Evolutionary conservation across 2,888 invertebrate species (phyloP).

Genomic region (Leptopilina syphax): DNA sequence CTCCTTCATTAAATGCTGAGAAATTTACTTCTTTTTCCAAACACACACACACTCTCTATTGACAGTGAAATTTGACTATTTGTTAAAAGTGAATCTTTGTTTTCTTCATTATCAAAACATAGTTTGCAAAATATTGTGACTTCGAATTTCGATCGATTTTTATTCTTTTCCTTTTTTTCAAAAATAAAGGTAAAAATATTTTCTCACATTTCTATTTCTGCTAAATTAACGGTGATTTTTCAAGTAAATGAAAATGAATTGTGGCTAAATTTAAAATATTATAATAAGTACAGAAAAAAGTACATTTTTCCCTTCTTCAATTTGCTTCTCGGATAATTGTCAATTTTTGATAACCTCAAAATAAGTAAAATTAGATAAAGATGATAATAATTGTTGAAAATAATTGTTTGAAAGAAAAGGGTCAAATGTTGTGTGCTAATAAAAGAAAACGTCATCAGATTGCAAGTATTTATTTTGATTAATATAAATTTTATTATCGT

Average conservation of each 20-base stretch:
- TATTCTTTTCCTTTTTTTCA: neutral
- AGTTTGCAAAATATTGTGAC: neutral
- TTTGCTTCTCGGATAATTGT: too few species aligned
- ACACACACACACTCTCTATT: neutral
- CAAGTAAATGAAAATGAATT: neutral
- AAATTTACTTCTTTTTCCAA: neutral
- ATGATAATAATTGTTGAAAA: too few species aligned
- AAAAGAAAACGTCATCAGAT: neutral
- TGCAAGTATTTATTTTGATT: too few species aligned
- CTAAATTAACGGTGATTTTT: too few species aligned
- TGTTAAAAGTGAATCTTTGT: neutral
- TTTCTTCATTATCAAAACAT: slow-evolving; percentile 5
- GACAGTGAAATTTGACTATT: neutral
- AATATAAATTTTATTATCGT: too few species aligned
- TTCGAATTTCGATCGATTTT: neutral
- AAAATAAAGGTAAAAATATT: neutral
- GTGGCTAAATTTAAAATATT: neutral
- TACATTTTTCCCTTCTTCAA: too few species aligned
- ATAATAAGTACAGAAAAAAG: neutral
- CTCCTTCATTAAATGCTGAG: neutral
- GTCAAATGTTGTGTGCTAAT: neutral
- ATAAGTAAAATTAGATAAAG: neutral
- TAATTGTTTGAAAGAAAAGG: too few species aligned
- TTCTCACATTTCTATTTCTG: neutral
- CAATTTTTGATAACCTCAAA: neutral